Evolutionary conservation across 2,888 invertebrate genomes (phyloP).

Genomic region (Pyrgus malvae): DNA sequence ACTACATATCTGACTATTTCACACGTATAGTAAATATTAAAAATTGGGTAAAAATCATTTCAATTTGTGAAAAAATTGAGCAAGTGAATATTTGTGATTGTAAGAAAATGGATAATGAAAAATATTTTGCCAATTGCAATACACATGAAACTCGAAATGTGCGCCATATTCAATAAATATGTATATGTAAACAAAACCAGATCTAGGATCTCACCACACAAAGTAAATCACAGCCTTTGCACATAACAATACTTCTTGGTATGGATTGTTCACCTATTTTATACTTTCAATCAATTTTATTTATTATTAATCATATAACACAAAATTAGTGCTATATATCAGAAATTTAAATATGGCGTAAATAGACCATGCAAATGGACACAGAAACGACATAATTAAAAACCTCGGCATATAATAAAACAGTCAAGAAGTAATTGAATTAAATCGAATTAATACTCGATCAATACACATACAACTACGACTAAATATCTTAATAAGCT

Average conservation of each 20-base stretch:
- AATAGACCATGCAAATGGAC: neutral
- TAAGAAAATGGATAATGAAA: no score
- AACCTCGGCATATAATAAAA: no score
- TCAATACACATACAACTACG: conserved; percentile 49
- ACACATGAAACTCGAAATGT: no score
- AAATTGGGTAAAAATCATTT: conserved; percentile 28
- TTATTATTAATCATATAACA: conserved; percentile 8
- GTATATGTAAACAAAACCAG: conserved; percentile 46
- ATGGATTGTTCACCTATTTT: neutral
- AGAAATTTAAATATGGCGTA: conserved; percentile 39
- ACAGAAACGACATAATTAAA: conserved; percentile 28
- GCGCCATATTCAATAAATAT: no score
- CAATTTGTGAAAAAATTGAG: conserved; percentile 63
- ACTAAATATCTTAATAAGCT: conserved; percentile 63
- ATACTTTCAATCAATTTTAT: neutral
- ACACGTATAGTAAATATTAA: conserved; percentile 25
- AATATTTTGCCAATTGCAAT: no score
- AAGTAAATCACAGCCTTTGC: conserved; percentile 77
- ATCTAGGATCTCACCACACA: conserved; percentile 64
- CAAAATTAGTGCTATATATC: conserved; percentile 51
- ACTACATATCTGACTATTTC: conserved; percentile 5
- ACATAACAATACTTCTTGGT: conserved; percentile 52
- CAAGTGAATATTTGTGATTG: conserved; percentile 35
- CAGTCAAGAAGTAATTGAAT: conserved; percentile 26
- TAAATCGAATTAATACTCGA: conserved; percentile 21